A percentile compares a stretch with the other conserved stretches of the same genome.
phyloP scores from a whole-genome alignment of 2,797 vertebrate genomes.

The Furcifer pardalis region DNA sequence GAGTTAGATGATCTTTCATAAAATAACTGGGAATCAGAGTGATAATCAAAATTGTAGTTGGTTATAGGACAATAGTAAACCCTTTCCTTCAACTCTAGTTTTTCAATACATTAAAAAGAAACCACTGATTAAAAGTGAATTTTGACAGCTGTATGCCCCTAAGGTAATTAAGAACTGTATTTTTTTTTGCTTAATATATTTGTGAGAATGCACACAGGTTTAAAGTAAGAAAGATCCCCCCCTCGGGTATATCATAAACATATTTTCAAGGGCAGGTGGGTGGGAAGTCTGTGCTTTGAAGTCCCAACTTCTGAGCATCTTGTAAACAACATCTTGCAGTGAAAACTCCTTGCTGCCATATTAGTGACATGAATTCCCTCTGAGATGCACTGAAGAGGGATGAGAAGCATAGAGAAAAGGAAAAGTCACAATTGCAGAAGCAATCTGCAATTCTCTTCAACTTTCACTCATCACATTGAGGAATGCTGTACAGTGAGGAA shows the following conservation, averaged over 20 bases:
- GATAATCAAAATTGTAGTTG: neutral
- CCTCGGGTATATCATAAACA: neutral
- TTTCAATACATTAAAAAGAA: slow-evolving; percentile 16
- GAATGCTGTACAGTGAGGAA: slow-evolving; percentile 3
- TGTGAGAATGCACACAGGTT: slow-evolving; percentile 5
- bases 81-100: neutral
- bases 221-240: neutral
- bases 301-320: slow-evolving; percentile 26
- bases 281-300: slow-evolving; percentile 8
- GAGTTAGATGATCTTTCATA: neutral
- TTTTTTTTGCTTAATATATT: slow-evolving; percentile 1
- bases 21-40: neutral
- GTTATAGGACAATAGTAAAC: slow-evolving; percentile 2
- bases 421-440: slow-evolving; percentile 19
- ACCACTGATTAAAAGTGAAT: neutral
- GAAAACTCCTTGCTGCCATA: slow-evolving; percentile 1
- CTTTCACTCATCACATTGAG: neutral
- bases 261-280: neutral
- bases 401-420: slow-evolving; percentile 22
- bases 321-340: slow-evolving; percentile 26
- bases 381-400: slow-evolving; percentile 21
- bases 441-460: neutral
- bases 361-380: slow-evolving; percentile 39
- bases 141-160: neutral
- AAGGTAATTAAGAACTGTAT: slow-evolving; percentile 9